Evolutionary conservation across 2,888 invertebrate genomes (phyloP), one percentile per base, ranked within the genome.

Genomic region (Agrenia bidenticulata): DNA sequence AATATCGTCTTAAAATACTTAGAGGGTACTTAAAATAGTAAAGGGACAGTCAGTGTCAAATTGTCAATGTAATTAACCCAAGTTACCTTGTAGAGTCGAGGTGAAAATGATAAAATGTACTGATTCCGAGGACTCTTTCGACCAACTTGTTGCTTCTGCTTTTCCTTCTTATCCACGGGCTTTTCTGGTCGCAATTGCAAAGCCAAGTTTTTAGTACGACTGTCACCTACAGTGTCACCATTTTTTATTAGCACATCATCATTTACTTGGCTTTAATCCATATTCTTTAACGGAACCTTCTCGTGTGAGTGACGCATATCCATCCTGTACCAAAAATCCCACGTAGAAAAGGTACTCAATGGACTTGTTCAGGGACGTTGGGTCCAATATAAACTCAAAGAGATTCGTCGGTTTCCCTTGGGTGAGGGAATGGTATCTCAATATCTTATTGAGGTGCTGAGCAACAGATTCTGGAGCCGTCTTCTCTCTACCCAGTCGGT

Each of bases 301-400:
- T 17, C 56, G 37, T 13, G 7, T 21, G 9, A 70, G 39, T 1
- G 67, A 60, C 7, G 68, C 64, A 11, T 55, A 51, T 15, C 73
- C 73, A 42, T 70, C 70, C 0, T 68, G 60, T 21, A 68, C 67
- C 9, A 70, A 49, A 51, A 70, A 73, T 21, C 63, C 66, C 17
- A 67, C 58, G 54, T 69, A 70, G 24, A 70, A 69, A 11, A 69
- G 49, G 15, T 63, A 63, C 59, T 70, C 64, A 2, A 70, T 54
- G 13, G 69, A 63, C 11, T 64, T 66, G 1, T 63, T 45, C 24
- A 69, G 53, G 0, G 64, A 64, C 5, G 45, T 50, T 41, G 60
- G 56, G 53, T 69, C 64, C 61, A 67, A 57, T 0, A 61, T 54
- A 51, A 72, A 72, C 21, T 72, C 69, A 32, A 60, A 56, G 19